Evolutionary conservation across 2,888 invertebrate genomes (phyloP).

Genomic region (Netelia fuscicornis): DNA sequence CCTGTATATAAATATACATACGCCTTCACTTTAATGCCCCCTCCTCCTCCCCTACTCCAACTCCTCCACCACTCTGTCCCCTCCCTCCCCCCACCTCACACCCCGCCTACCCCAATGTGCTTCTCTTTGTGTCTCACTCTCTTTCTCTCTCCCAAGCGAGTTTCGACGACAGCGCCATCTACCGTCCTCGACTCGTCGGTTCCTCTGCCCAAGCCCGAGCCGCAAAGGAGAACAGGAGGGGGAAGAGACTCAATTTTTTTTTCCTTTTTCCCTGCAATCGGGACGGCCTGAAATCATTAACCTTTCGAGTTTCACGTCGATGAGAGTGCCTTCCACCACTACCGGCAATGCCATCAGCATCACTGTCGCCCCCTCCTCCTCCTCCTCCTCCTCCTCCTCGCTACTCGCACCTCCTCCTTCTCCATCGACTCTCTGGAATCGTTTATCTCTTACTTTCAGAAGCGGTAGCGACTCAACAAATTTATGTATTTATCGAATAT

Average conservation of each 20-base stretch:
- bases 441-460: conserved; percentile 54
- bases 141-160: conserved; percentile 27
- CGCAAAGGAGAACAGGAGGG: conserved; percentile 5
- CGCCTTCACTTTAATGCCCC: conserved; percentile 66
- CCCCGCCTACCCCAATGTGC: background rate
- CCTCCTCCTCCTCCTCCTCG: background rate
- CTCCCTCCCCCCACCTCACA: background rate
- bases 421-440: conserved; percentile 47
- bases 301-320: conserved; percentile 73
- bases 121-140: conserved; percentile 20
- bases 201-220: conserved; percentile 19
- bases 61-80: background rate
- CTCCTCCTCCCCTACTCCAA: conserved; percentile 35
- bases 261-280: conserved; percentile 59
- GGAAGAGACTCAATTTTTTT: conserved; percentile 57
- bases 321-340: conserved; percentile 65
- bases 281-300: conserved; percentile 77
- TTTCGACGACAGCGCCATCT: conserved; percentile 4
- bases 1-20: conserved; percentile 71
- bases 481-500: conserved; percentile 23
- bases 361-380: conserved; percentile 6
- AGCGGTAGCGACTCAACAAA: conserved; percentile 32
- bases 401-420: conserved; percentile 8
- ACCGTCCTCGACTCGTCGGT: conserved; percentile 42
- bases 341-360: conserved; percentile 56